These are phyloP conservation scores for Phthorimaea operculella DNA, from an alignment of 1,140 invertebrate species.

Conservation along the genomic window DNA sequence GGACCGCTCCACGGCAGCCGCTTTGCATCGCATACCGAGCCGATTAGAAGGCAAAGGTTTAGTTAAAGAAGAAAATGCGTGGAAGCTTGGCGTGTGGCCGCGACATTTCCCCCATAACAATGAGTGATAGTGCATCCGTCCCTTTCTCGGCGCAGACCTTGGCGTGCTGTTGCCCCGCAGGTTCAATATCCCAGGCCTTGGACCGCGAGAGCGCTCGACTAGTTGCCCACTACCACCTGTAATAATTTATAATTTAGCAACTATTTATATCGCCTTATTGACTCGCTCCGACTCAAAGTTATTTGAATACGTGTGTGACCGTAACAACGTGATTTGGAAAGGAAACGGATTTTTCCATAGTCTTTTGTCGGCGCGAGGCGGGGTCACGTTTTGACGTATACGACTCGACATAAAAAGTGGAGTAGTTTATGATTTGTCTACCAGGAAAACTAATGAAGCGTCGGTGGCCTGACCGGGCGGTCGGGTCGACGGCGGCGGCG, in stretches of 20 bases:
- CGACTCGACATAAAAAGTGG: constrained; percentile 44
- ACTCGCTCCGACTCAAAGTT: constrained; percentile 11
- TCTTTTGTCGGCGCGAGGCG: constrained; percentile 31
- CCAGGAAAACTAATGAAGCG: constrained; percentile 62
- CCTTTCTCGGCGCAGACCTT: constrained; percentile 54
- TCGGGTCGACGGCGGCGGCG: constrained; percentile 15
- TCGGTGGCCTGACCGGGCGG: constrained; percentile 30
- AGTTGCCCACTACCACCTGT: constrained; percentile 48
- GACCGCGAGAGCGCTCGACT: constrained; percentile 54
- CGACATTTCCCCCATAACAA: constrained; percentile 61
- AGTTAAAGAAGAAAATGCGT: constrained; percentile 36
- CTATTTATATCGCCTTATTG: constrained; percentile 44
- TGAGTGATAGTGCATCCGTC: constrained; percentile 62
- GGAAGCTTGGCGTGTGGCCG: constrained; percentile 41
- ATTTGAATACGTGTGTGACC: neutral
- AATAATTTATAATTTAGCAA: constrained; percentile 47
- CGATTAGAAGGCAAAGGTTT: constrained; percentile 45
- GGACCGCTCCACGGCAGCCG: constrained; percentile 32
- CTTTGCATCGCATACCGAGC: constrained; percentile 46
- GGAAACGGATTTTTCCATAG: constrained; percentile 35
- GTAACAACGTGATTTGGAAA: constrained; percentile 17
- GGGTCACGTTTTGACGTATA: constrained; percentile 52
- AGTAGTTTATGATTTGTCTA: constrained; percentile 57
- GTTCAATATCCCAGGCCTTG: constrained; percentile 67
- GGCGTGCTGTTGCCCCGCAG: constrained; percentile 54